Conservation (phyloP, 2,888 invertebrate genomes). For the Yponomeuta plumbellus region DNA sequence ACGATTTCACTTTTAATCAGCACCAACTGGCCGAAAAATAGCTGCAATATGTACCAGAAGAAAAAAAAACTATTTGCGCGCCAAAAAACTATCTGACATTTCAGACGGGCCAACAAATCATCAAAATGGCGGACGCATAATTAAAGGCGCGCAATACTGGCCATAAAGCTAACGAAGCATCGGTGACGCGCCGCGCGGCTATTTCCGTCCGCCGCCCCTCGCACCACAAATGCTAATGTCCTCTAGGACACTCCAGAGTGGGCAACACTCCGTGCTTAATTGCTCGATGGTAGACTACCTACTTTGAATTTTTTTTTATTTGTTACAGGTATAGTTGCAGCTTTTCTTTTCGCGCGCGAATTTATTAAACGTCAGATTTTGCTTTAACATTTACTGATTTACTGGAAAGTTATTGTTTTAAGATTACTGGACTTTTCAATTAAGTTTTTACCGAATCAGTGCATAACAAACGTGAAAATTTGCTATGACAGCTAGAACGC, state of each 20-base stretch:
- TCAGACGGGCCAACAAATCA: constrained; percentile 61
- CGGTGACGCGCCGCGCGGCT: constrained; percentile 62
- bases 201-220: constrained; percentile 68
- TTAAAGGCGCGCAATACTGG: constrained; percentile 69
- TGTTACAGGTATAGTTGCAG: neutral
- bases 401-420: no score
- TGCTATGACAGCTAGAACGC: no score
- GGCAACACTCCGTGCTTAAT: constrained; percentile 27
- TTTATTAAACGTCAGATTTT: no score
- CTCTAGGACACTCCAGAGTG: constrained; percentile 57
- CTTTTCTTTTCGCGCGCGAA: no score
- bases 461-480: no score
- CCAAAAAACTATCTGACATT: constrained; percentile 40
- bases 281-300: constrained; percentile 6
- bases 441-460: no score
- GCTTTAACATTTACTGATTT: no score
- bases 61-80: constrained; percentile 32
- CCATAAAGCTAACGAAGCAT: constrained; percentile 53
- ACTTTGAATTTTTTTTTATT: neutral
- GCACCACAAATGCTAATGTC: constrained; percentile 70
- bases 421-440: no score
- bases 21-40: neutral
- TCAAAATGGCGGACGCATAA: constrained; percentile 51
- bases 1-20: no score
- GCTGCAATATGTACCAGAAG: neutral